Percentiles rank a stretch among this genome's conserved stretches.
Evolutionary conservation across 2,888 invertebrate species (phyloP).

Genomic region (Cremastobaeus sp.): DNA sequence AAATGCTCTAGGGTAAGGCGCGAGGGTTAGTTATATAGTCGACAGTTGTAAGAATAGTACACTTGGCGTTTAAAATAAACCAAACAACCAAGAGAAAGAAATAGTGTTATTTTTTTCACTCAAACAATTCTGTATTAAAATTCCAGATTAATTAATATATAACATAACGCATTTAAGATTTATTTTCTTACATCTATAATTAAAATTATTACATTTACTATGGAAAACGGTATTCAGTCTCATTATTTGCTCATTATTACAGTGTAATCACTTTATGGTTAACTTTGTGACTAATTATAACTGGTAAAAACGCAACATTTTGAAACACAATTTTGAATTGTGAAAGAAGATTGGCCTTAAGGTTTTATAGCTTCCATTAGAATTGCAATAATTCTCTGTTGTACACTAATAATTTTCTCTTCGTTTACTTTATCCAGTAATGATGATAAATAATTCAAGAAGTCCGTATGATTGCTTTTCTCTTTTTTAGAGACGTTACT

Average conservation of each 20-base stretch:
- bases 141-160: too few relatives aligned
- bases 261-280: neutral
- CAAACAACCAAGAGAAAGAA: too few relatives aligned
- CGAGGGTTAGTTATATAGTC: too few relatives aligned
- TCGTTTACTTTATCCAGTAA: neutral
- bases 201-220: neutral
- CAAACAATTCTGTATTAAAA: too few relatives aligned
- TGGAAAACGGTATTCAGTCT: too few relatives aligned
- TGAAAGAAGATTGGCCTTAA: neutral
- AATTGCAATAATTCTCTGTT: neutral
- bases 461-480: neutral
- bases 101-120: too few relatives aligned
- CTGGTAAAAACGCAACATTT: neutral
- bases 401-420: neutral
- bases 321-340: neutral
- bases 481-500: neutral
- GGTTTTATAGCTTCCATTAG: neutral
- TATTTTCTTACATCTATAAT: neutral
- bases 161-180: too few relatives aligned
- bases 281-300: neutral
- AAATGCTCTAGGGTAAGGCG: too few relatives aligned
- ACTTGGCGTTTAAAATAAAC: too few relatives aligned
- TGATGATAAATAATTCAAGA: conserved; percentile 1
- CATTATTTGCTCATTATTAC: neutral
- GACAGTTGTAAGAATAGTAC: too few relatives aligned